Evolutionary conservation across 2,888 invertebrate species (phyloP).

Genomic region (Pyrrhia umbra): DNA sequence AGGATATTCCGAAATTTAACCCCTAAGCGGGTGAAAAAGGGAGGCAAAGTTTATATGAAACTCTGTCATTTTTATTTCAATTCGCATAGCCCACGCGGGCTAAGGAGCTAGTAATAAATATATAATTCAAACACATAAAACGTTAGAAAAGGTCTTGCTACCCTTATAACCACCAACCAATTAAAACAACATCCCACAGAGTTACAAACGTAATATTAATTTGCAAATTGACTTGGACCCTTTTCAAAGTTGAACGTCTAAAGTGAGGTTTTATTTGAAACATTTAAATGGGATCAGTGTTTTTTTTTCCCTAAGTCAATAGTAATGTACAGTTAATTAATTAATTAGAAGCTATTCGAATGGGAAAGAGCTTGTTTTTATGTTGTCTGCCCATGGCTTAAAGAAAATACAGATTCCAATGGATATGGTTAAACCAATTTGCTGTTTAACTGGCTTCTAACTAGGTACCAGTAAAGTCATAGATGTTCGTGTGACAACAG

Average conservation of each 20-base stretch:
- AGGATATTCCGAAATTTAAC: no score
- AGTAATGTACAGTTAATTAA: slow-evolving; percentile 25
- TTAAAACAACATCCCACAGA: slow-evolving; percentile 53
- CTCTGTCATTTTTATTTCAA: no score
- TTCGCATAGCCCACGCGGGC: no score
- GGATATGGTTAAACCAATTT: no score
- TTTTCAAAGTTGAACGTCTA: slow-evolving; percentile 40
- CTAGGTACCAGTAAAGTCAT: no score
- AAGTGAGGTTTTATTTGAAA: slow-evolving; percentile 42
- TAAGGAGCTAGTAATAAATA: slow-evolving; percentile 25
- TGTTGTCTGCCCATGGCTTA: neutral
- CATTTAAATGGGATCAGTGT: slow-evolving; percentile 46
- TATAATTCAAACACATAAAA: slow-evolving; percentile 41
- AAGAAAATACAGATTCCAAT: no score
- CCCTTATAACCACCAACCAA: slow-evolving; percentile 28
- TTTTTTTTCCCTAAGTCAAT: slow-evolving; percentile 38
- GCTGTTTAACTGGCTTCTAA: no score
- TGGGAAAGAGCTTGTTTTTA: neutral
- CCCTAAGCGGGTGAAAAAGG: no score
- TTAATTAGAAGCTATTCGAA: neutral
- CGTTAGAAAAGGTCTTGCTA: slow-evolving; percentile 39
- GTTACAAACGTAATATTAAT: slow-evolving; percentile 51
- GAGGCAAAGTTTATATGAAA: no score
- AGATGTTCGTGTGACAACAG: no score
- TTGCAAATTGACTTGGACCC: slow-evolving; percentile 51